These are phyloP conservation scores for Epinotia nisella DNA, from an alignment of 2,888 invertebrate genomes.

Conservation along the genomic window DNA sequence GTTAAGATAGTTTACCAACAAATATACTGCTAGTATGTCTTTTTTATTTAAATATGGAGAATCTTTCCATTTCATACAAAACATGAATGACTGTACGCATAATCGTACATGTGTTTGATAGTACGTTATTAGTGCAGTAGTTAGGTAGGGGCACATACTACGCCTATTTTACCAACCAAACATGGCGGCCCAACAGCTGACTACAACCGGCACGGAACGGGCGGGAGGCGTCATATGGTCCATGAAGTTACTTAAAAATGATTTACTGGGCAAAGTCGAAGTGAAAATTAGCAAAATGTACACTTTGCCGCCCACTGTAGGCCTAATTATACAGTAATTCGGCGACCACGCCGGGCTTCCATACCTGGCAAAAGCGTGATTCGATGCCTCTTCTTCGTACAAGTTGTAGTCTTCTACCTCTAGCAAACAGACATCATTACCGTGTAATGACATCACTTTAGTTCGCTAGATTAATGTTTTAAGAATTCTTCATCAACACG, in stretches of 20 bases:
- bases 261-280: conserved; percentile 39
- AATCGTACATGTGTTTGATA: conserved; percentile 63
- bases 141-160: conserved; percentile 72
- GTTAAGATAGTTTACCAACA: conserved; percentile 26
- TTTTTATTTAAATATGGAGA: conserved; percentile 1
- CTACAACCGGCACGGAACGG: conserved; percentile 77
- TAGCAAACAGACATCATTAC: conserved; percentile 83
- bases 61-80: conserved; percentile 46
- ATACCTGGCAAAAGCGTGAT: conserved; percentile 83
- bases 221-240: conserved; percentile 73
- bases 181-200: conserved; percentile 86
- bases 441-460: conserved; percentile 83
- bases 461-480: conserved; percentile 59
- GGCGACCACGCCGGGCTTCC: conserved; percentile 80
- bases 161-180: conserved; percentile 83
- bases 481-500: conserved; percentile 68
- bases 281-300: conserved; percentile 20
- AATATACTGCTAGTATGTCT: not conserved
- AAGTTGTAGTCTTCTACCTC: conserved; percentile 84
- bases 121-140: conserved; percentile 62
- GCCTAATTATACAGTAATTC: conserved; percentile 50
- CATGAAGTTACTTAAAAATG: conserved; percentile 49
- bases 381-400: conserved; percentile 83
- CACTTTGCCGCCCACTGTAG: conserved; percentile 37
- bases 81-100: conserved; percentile 65